Base-by-base conservation (phyloP, 2,113 vertebrate genomes). In the Reinhardtius hippoglossoides region DNA sequence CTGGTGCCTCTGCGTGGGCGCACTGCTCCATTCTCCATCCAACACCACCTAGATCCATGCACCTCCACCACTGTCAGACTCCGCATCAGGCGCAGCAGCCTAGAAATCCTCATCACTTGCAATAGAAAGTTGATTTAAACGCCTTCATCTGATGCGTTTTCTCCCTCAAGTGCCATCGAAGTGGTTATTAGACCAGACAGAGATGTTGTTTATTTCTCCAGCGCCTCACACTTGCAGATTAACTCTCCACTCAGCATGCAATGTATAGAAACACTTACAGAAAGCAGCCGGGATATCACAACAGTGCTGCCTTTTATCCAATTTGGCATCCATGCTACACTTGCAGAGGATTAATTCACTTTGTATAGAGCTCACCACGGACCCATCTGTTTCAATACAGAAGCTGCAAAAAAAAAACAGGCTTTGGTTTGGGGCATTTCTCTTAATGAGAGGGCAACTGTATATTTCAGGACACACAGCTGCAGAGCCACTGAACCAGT, bases 381-480 rank as follows among this genome's bases (percentile, higher is more conserved):
- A 80, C 74, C 50, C 63, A 72, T 80, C 76, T 81, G 77, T 50
- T 71, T 64, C 9, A 3, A 13, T 13, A 55, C 73, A 71, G 42
- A 70, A 55, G 8, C n/a, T 71, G 52, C 81, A 80, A 59, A 85
- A 31, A 7, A 31, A 7, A 31, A 31, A 7, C 31, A 31, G 6
- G 6, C 16, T 48, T 86, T 84, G 44, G 44, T 18, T 35, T 55
- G n/a, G 71, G 55, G 82, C 82, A 73, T 61, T 71, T 83, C 67
- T 78, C 56, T n/a, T 54, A 71, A 85, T 82, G 81, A 89, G 64
- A 76, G 66, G 82, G 76, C 85, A 79, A 76, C 57, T 82, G 67
- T 76, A 74, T 67, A 77, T 85, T 80, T 71, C 67, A 67, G 84
- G 70, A 71, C 74, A 68, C 88, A 78, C 90, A 91, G 90, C 89